Evolutionary conservation across 2,888 invertebrate species (phyloP).

Genomic region (Acrocyrtus sp.): DNA sequence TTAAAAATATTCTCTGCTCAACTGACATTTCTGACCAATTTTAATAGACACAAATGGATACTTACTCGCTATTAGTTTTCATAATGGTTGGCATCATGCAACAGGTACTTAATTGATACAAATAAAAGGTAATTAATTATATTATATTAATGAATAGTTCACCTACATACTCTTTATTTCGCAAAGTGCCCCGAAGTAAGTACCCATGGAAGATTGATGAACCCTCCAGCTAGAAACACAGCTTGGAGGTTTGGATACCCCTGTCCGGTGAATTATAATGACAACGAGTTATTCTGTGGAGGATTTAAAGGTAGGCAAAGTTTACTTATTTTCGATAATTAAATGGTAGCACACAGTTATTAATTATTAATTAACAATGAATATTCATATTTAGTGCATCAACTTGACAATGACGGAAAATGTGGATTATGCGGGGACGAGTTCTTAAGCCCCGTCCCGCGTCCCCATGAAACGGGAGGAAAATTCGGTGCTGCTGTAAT

Average conservation of each 20-base stretch:
- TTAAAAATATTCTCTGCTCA: too few species aligned
- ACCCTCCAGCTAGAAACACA: slow-evolving; percentile 90
- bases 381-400: slow-evolving; percentile 28
- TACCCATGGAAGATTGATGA: slow-evolving; percentile 87
- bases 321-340: background rate
- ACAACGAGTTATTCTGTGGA: slow-evolving; percentile 93
- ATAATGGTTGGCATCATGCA: too few species aligned
- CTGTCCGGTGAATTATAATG: slow-evolving; percentile 94
- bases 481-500: slow-evolving; percentile 87
- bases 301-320: slow-evolving; percentile 69
- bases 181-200: too few species aligned
- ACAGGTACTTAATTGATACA: too few species aligned
- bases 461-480: slow-evolving; percentile 91
- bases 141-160: too few species aligned
- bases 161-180: too few species aligned
- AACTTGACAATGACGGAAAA: slow-evolving; percentile 70
- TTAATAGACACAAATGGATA: too few species aligned
- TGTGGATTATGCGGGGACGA: slow-evolving; percentile 94
- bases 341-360: background rate
- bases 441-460: slow-evolving; percentile 75
- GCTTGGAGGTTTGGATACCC: slow-evolving; percentile 96
- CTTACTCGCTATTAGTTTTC: too few species aligned
- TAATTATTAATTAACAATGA: background rate
- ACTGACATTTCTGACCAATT: too few species aligned
- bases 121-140: background rate